phyloP scores from a whole-genome alignment of 2,888 invertebrate genomes.

The Pterobdella sp. region DNA sequence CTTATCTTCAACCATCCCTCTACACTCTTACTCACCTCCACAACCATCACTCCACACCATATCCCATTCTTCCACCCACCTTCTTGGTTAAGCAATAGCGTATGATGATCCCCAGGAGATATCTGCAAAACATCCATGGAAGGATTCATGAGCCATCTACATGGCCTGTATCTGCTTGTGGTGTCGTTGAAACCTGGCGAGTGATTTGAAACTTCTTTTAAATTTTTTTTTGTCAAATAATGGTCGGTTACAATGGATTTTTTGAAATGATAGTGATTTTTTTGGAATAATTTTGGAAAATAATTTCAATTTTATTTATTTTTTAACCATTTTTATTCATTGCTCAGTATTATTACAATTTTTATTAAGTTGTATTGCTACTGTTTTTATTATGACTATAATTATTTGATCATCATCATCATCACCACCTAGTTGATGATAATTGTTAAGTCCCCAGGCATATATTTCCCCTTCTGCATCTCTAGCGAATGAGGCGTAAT shows the following conservation, averaged over 20 bases:
- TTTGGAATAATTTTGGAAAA: background rate
- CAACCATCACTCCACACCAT: background rate
- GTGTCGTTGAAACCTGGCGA: conserved; percentile 36
- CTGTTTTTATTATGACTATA: too few relatives aligned
- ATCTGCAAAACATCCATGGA: conserved; percentile 59
- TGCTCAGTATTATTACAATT: background rate
- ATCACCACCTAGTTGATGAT: conserved; percentile 80
- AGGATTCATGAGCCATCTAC: conserved; percentile 40
- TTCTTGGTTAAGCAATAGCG: conserved; percentile 65
- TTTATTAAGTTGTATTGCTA: too few relatives aligned
- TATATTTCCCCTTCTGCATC: conserved; percentile 63
- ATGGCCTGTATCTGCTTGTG: conserved; percentile 45
- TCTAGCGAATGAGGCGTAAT: conserved; percentile 71
- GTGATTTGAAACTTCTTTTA: background rate
- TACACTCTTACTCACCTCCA: background rate
- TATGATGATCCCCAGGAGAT: conserved; percentile 79
- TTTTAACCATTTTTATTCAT: background rate
- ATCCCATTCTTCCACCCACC: conserved; percentile 45
- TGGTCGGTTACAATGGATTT: background rate
- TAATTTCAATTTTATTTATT: background rate
- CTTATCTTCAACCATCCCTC: background rate
- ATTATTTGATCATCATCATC: too few relatives aligned
- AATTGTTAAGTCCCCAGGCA: conserved; percentile 78
- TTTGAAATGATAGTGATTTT: background rate
- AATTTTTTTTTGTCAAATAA: background rate